A percentile compares a stretch with the other conserved stretches of the same genome.
Evolutionary conservation across 2,888 invertebrate species (phyloP).

Genomic region (Caenorhabditis uteleia): DNA sequence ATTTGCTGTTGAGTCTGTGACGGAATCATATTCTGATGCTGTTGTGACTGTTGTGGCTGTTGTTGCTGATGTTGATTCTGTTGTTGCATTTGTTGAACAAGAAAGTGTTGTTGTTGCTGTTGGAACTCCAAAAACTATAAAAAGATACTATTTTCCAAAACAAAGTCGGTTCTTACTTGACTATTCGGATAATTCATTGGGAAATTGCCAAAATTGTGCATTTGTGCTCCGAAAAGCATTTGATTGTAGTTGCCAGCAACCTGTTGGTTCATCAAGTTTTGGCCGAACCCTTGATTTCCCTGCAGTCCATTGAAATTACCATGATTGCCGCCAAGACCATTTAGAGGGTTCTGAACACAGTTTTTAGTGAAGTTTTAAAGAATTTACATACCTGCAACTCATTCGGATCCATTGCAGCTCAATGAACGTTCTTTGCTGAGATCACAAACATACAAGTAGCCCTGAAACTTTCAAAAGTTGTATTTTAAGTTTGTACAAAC

Average conservation of each 20-base stretch:
- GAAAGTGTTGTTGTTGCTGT: conserved; percentile 20
- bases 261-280: conserved; percentile 15
- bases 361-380: neutral
- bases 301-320: conserved; percentile 13
- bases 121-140: too few species aligned
- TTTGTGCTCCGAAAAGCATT: conserved; percentile 26
- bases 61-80: too few species aligned
- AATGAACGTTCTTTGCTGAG: too few species aligned
- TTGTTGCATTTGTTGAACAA: conserved; percentile 8
- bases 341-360: conserved; percentile 15
- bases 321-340: conserved; percentile 10
- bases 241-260: conserved; percentile 20
- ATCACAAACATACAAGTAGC: too few species aligned
- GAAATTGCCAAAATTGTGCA: conserved; percentile 13
- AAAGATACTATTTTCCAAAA: neutral
- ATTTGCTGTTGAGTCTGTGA: conserved; percentile 16
- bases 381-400: conserved; percentile 6
- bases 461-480: too few species aligned
- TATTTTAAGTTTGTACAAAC: too few species aligned
- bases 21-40: conserved; percentile 8
- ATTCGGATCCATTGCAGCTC: conserved; percentile 40
- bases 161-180: conserved; percentile 11
- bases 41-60: too few species aligned
- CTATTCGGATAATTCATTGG: conserved; percentile 28
- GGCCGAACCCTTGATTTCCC: conserved; percentile 17